Evolutionary conservation across 1,140 invertebrate genomes (phyloP).

Genomic region (Patella vulgata): DNA sequence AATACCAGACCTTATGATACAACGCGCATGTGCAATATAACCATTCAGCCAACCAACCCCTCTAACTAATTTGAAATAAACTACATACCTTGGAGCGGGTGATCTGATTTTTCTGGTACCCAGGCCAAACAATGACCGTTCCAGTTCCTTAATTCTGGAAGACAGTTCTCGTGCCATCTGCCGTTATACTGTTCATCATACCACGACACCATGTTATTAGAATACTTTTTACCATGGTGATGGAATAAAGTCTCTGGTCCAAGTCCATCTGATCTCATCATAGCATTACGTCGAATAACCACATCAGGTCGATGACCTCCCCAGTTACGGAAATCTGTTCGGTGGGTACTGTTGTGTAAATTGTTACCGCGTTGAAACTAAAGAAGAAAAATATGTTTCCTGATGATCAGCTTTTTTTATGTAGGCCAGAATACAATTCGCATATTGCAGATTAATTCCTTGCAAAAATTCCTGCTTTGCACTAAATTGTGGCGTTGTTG

Average conservation of each 20-base stretch:
- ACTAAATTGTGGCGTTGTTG: neutral
- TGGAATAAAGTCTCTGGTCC: slow-evolving; percentile 48
- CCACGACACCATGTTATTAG: slow-evolving; percentile 59
- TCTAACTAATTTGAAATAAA: too few relatives aligned
- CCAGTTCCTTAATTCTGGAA: slow-evolving; percentile 52
- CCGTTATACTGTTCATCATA: slow-evolving; percentile 64
- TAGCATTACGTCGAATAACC: slow-evolving; percentile 44
- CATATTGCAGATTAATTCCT: slow-evolving; percentile 1
- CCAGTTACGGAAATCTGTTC: slow-evolving; percentile 52
- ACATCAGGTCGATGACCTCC: slow-evolving; percentile 47
- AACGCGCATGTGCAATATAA: too few relatives aligned
- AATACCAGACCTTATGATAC: too few relatives aligned
- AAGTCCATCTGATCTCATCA: slow-evolving; percentile 50
- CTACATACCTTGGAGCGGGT: slow-evolving; percentile 59
- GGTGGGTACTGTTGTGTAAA: slow-evolving; percentile 55
- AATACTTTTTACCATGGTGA: slow-evolving; percentile 56
- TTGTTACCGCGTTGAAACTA: slow-evolving; percentile 47
- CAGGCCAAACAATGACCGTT: slow-evolving; percentile 52
- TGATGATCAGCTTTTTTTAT: slow-evolving; percentile 1
- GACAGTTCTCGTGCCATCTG: slow-evolving; percentile 48
- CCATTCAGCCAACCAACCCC: too few relatives aligned
- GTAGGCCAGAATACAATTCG: neutral
- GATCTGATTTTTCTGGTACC: slow-evolving; percentile 57
- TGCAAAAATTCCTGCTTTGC: neutral
- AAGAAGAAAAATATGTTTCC: slow-evolving; percentile 11